A percentile compares a stretch with the other conserved stretches of the same genome.
Conservation (phyloP, 2,113 vertebrate species). For the Potamarius usumacintae region DNA sequence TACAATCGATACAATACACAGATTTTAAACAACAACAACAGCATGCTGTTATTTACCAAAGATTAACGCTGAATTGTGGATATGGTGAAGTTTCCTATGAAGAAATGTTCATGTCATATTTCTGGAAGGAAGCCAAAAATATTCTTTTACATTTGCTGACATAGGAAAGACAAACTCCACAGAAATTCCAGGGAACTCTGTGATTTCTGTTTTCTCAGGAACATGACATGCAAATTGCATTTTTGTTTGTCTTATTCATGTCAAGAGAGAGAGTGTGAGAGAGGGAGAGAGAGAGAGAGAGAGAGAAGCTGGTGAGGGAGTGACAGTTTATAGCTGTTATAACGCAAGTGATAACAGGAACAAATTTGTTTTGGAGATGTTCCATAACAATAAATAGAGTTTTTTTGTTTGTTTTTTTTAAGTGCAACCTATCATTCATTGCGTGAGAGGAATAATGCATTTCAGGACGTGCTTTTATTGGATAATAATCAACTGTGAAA, state of each 20-base stretch:
- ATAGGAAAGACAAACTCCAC: neutral
- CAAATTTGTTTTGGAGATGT: neutral
- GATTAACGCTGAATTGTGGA: neutral
- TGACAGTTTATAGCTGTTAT: neutral
- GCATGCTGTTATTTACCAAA: neutral
- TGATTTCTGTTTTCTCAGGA: neutral
- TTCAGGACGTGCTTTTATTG: neutral
- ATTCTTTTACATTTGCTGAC: constrained; percentile 49
- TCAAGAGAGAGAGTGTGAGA: neutral
- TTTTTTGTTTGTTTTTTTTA: too few species aligned
- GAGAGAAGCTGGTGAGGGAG: neutral
- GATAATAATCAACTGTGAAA: neutral
- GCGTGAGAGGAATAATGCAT: neutral
- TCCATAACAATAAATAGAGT: neutral
- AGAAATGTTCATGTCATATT: neutral
- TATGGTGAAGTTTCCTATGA: neutral
- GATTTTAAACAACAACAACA: neutral
- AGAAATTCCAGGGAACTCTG: neutral
- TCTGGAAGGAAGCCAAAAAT: constrained; percentile 2
- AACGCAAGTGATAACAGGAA: neutral
- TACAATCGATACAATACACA: neutral
- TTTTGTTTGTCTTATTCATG: neutral
- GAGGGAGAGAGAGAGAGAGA: neutral
- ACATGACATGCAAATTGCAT: neutral
- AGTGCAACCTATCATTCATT: too few species aligned